These are phyloP conservation scores for Matsumurasca onukii DNA, from an alignment of 1,140 invertebrate genomes.

Conservation along the genomic window DNA sequence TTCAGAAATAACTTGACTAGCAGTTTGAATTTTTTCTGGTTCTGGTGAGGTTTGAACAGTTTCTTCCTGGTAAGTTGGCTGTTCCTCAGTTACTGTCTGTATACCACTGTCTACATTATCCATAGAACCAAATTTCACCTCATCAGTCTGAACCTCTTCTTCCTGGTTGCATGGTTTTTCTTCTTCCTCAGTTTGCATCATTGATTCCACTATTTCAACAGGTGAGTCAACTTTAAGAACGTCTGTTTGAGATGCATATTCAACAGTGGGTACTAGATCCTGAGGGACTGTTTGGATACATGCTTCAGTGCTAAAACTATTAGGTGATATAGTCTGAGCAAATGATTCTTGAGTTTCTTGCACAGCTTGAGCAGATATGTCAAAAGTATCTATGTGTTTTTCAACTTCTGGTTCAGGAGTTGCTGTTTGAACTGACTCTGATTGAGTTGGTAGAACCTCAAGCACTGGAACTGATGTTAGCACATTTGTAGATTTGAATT, in stretches of 20 bases:
- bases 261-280: conserved; percentile 18
- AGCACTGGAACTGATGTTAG: conserved; percentile 58
- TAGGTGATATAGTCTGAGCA: conserved; percentile 40
- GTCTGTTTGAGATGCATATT: conserved; percentile 33
- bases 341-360: conserved; percentile 39
- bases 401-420: conserved; percentile 38
- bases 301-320: conserved; percentile 15
- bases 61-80: conserved; percentile 33
- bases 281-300: conserved; percentile 15
- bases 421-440: conserved; percentile 50
- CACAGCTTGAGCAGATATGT: conserved; percentile 46
- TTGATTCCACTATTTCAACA: conserved; percentile 24
- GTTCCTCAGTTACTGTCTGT: conserved; percentile 48
- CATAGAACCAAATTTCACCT: conserved; percentile 28
- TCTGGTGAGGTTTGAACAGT: conserved; percentile 41
- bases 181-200: conserved; percentile 24
- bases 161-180: conserved; percentile 36
- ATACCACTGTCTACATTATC: conserved; percentile 40
- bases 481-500: conserved; percentile 51
- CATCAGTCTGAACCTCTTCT: conserved; percentile 48
- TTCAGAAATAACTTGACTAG: conserved; percentile 49
- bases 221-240: conserved; percentile 30
- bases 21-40: conserved; percentile 42
- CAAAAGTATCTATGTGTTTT: conserved; percentile 39
- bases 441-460: conserved; percentile 55